Conservation (phyloP, 2,113 vertebrate genomes). For the Larimichthys polyactis region DNA sequence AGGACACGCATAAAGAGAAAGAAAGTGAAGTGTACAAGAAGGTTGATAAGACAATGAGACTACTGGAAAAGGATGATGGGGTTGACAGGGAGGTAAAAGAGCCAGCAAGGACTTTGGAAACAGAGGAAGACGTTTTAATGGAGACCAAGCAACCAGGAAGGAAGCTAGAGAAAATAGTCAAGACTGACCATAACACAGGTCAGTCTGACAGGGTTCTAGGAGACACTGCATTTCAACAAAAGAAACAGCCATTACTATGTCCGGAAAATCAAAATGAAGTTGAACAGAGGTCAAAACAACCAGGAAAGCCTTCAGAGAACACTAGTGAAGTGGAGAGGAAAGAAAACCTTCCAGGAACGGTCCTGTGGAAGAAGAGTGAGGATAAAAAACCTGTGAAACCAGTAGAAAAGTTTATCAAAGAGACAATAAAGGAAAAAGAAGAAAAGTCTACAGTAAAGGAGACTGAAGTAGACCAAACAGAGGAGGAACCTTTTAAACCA, state of each 20-base stretch:
- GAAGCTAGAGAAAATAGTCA: conserved; percentile 1
- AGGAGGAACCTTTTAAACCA: conserved; percentile 57
- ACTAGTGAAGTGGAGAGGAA: conserved; percentile 16
- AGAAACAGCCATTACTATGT: conserved; percentile 12
- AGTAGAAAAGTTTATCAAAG: conserved; percentile 6
- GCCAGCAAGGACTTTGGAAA: conserved; percentile 3
- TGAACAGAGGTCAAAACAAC: conserved; percentile 28
- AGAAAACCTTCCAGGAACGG: conserved; percentile 13
- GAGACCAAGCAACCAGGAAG: conserved; percentile 30
- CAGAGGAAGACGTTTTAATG: conserved; percentile 9
- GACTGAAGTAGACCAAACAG: conserved; percentile 32
- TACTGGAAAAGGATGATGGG: conserved; percentile 11
- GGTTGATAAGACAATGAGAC: conserved; percentile 12
- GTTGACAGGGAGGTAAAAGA: conserved; percentile 15
- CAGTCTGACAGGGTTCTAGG: conserved; percentile 26
- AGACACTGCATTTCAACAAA: conserved; percentile 27
- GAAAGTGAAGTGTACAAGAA: conserved; percentile 15
- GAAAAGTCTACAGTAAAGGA: conserved; percentile 12
- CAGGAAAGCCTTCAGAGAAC: conserved; percentile 24
- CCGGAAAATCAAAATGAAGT: conserved; percentile 5
- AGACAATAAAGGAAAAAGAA: conserved; percentile 15
- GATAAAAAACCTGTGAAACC: conserved; percentile 44
- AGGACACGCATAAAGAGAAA: conserved; percentile 27
- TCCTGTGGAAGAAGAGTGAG: conserved; percentile 4
- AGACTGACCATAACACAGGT: conserved; percentile 15